phyloP scores from a whole-genome alignment of 2,797 vertebrate species.

The Aselliscus stoliczkanus region DNA sequence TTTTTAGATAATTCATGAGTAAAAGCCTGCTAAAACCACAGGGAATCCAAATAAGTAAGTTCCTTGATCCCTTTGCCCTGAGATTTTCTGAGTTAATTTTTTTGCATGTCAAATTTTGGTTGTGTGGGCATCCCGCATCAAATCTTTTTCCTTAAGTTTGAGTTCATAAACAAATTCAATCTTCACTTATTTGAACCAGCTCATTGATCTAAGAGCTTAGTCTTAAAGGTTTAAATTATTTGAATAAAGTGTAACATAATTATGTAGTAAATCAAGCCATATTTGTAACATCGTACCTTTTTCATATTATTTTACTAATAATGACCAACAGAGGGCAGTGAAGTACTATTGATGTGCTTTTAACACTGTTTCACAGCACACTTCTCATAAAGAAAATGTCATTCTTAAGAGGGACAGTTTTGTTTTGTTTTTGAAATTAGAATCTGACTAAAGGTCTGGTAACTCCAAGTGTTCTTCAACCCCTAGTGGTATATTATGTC shows the following conservation, averaged over 20 bases:
- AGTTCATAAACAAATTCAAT: background rate
- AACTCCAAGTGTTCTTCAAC: background rate
- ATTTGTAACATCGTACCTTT: background rate
- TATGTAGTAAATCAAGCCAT: background rate
- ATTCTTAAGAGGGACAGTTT: background rate
- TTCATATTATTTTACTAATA: background rate
- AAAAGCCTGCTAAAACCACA: background rate
- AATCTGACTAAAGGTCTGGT: background rate
- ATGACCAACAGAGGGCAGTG: conserved; percentile 56
- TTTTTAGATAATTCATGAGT: background rate
- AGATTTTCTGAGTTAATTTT: background rate
- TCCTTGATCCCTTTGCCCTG: background rate
- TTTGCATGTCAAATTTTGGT: background rate
- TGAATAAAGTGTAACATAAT: background rate
- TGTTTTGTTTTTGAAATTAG: background rate
- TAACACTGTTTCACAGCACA: background rate
- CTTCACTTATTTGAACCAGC: background rate
- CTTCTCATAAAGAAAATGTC: background rate
- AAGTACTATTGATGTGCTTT: background rate
- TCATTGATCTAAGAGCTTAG: background rate
- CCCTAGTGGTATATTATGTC: background rate
- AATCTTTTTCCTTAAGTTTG: background rate
- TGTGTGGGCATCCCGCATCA: background rate
- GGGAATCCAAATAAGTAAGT: background rate
- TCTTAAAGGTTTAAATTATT: background rate